Conservation (phyloP, 2,888 invertebrate species). For the Hirtodrosophila alboralis region DNA sequence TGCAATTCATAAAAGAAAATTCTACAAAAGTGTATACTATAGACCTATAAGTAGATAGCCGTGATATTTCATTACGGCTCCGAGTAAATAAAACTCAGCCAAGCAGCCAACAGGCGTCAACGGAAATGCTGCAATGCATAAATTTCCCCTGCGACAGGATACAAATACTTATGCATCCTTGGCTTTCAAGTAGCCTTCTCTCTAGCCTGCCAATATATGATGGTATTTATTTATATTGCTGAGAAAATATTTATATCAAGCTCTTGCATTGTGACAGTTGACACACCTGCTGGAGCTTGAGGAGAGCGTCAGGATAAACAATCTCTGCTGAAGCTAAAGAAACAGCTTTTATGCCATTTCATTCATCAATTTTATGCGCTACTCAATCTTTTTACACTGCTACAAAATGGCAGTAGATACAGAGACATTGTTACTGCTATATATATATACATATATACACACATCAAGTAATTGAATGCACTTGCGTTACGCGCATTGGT, state of each 20-base stretch:
- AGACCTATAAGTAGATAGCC: conserved; percentile 10
- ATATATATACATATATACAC: too few relatives aligned
- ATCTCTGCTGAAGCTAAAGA: conserved; percentile 9
- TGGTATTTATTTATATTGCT: conserved; percentile 40
- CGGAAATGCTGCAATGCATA: conserved; percentile 48
- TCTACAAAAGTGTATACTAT: background rate
- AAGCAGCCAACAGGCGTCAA: conserved; percentile 17
- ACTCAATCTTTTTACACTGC: conserved; percentile 56
- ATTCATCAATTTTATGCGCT: conserved; percentile 65
- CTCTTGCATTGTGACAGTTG: conserved; percentile 32
- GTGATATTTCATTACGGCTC: conserved; percentile 18
- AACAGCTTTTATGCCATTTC: conserved; percentile 45
- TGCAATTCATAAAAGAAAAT: background rate
- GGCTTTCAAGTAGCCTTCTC: background rate
- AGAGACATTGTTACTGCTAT: conserved; percentile 59
- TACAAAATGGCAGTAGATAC: conserved; percentile 63
- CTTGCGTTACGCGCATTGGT: conserved; percentile 40
- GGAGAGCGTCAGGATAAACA: conserved; percentile 17
- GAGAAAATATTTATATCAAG: conserved; percentile 37
- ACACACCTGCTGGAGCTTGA: conserved; percentile 29
- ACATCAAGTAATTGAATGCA: conserved; percentile 78
- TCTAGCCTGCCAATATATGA: conserved; percentile 22
- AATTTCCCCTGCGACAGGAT: conserved; percentile 32
- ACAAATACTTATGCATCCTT: conserved; percentile 12
- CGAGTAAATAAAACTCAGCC: conserved; percentile 21